These are phyloP conservation scores for Fragum sueziense DNA, from an alignment of 2,888 invertebrate species.

Conservation along the genomic window DNA sequence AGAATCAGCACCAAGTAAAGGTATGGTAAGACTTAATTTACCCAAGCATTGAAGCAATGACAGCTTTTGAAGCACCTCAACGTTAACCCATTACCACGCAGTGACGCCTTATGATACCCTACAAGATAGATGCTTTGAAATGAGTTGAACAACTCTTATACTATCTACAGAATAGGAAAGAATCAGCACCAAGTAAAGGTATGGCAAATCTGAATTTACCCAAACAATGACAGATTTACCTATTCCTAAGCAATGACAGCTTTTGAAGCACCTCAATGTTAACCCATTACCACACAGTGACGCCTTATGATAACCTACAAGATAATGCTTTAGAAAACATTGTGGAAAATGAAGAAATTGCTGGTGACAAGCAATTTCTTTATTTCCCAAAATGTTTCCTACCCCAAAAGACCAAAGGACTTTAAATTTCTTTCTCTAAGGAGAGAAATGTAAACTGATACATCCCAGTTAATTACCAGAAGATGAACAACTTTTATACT, in stretches of 20 bases:
- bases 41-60: constrained; percentile 93
- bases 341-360: background rate
- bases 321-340: background rate
- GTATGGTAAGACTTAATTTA: no score
- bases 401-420: no score
- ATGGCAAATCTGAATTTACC: no score
- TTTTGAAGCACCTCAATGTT: no score
- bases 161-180: constrained; percentile 91
- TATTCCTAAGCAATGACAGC: background rate
- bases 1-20: constrained; percentile 81
- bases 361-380: no score
- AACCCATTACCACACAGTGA: background rate
- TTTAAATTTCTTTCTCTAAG: no score
- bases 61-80: no score
- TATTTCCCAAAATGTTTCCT: no score
- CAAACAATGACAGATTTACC: no score
- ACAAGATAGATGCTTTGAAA: constrained; percentile 89
- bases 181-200: constrained; percentile 78
- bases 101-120: no score
- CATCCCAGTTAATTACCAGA: constrained; percentile 91
- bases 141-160: constrained; percentile 94
- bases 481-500: constrained; percentile 93
- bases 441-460: constrained; percentile 93
- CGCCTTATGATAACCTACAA: background rate
- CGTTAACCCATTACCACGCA: no score